phyloP scores from a whole-genome alignment of 2,797 vertebrate genomes.

The Peromyscus nudipes region DNA sequence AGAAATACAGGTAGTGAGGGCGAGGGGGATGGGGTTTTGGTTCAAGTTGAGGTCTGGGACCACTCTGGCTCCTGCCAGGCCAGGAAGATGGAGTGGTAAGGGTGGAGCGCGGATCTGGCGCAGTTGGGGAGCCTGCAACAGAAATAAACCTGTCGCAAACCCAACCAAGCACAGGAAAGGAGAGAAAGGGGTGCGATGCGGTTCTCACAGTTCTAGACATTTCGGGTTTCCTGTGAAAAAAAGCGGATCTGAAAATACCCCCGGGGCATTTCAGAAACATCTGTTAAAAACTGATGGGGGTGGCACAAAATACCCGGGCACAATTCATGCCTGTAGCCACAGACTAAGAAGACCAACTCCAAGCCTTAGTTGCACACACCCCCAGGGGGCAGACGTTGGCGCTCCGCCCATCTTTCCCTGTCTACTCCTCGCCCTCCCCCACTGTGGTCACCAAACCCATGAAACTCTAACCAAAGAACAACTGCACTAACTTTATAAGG shows the following conservation, averaged over 20 bases:
- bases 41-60: background rate
- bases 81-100: background rate
- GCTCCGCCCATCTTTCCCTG: no score
- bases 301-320: background rate
- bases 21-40: accelerated
- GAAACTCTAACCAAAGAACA: slow-evolving; percentile 52
- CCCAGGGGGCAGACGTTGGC: background rate
- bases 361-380: background rate
- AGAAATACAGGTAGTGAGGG: slow-evolving; percentile 66
- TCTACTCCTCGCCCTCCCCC: background rate
- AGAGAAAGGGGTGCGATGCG: background rate
- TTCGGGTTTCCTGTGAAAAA: background rate
- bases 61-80: background rate
- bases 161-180: background rate
- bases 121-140: background rate
- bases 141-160: background rate
- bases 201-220: background rate
- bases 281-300: background rate
- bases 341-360: background rate
- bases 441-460: background rate
- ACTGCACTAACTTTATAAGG: background rate
- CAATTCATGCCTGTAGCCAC: background rate
- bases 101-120: background rate
- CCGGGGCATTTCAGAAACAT: background rate
- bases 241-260: slow-evolving; percentile 5